Evolutionary conservation across 2,888 invertebrate species (phyloP).

Genomic region (Perithous albicinctus): DNA sequence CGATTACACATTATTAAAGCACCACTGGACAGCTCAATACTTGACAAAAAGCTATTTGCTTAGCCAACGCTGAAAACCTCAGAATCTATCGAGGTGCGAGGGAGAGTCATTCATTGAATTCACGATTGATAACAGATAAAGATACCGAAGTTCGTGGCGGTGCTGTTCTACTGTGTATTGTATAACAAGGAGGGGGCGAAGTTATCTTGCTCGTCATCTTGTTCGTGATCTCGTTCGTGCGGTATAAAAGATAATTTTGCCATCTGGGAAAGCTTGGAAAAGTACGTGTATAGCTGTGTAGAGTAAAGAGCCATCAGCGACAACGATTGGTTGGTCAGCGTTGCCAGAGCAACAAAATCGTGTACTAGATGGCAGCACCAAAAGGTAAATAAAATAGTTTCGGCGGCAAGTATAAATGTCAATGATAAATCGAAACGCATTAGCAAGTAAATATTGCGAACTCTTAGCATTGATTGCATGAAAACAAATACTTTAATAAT

Average conservation of each 20-base stretch:
- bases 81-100: neutral
- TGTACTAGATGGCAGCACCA: no score
- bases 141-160: slow-evolving; percentile 5
- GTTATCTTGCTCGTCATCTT: neutral
- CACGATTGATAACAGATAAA: slow-evolving; percentile 38
- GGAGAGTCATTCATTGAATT: slow-evolving; percentile 32
- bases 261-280: neutral
- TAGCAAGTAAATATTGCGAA: no score
- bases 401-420: no score
- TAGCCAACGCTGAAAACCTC: neutral
- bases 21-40: neutral
- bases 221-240: neutral
- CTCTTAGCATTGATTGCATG: no score
- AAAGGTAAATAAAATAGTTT: no score
- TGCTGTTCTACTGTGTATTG: neutral
- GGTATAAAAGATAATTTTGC: neutral
- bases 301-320: neutral
- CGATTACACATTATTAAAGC: slow-evolving; percentile 7
- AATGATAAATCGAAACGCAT: no score
- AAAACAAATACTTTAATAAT: no score
- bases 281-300: neutral
- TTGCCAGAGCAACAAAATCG: no score
- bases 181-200: neutral
- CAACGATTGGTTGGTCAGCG: neutral
- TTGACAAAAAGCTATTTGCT: neutral